Base-by-base conservation (phyloP, 2,888 invertebrate genomes). In the Marasmarcha lunaedactyla region DNA sequence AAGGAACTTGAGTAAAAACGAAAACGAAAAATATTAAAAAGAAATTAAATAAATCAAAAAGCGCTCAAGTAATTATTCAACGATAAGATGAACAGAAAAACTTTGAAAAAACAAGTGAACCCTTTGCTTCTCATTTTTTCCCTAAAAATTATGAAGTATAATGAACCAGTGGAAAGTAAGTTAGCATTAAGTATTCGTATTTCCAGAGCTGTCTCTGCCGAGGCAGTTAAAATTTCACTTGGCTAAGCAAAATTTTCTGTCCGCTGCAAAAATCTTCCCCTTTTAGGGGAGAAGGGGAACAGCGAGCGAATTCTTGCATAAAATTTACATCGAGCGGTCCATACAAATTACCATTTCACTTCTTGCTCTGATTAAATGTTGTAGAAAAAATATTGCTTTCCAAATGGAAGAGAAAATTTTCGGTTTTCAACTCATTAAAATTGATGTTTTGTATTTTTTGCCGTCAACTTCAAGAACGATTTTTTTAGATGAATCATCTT, bases 361-460 rank as follows among this genome's bases (percentile, higher is more conserved):
- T 77, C 78, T 79, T 78, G 73, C 77, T 77, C 77, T 81, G 81
- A 83, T 83, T 83, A 81, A 81, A 83, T 79, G 81, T 79, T 78
- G 73, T 78, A 83, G 81, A 83, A 83, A 81, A 83, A 79, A 79
- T 79, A 79, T 79, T 79, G 79, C 72, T 69, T 65, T 70, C 72
- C 62, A 77, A 81, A 79, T 77, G 77, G 73, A 69, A 71, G 66
- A 71, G 79, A 77, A 79, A 74, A 76, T 77, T 71, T 70, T 71
- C 66, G 74, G 74, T 76, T 79, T 78, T 74, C 62, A 71, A 74
- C 71, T 78, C 77, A 77, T 78, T 77, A 78, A 77, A 77, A 78
- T 76, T 76, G 69, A 71, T 74, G 73, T 74, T 74, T 68, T 71
- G 66, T 67, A n/a, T 70, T 70, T 70, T 69, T 67, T 59, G 46